phyloP scores from a whole-genome alignment of 64 coral and sea anemone genomes.

The Anthopleura sola region DNA sequence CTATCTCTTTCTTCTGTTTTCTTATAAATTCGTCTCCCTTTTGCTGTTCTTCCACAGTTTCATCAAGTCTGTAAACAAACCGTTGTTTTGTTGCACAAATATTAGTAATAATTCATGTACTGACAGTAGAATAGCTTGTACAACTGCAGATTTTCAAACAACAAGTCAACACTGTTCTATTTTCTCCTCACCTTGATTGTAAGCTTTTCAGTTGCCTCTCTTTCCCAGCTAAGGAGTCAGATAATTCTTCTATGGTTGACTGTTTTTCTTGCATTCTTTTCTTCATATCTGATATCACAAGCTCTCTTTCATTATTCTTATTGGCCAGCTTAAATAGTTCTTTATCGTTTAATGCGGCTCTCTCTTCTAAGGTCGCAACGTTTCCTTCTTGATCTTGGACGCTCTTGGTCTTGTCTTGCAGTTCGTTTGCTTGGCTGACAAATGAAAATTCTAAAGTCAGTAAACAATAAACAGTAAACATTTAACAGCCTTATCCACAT shows the following conservation, averaged over 20 bases:
- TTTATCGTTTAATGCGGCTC: neutral
- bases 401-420: neutral
- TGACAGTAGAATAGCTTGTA: too few species aligned
- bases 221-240: constrained; percentile 17
- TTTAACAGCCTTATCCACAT: too few species aligned
- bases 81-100: too few species aligned
- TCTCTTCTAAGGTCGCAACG: neutral
- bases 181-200: constrained; percentile 25
- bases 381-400: neutral
- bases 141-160: too few species aligned
- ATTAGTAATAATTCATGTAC: too few species aligned
- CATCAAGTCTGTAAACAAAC: constrained; percentile 25
- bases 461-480: neutral
- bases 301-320: constrained; percentile 39
- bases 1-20: constrained; percentile 45
- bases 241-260: constrained; percentile 32
- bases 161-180: too few species aligned
- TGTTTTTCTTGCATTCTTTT: constrained; percentile 32
- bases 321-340: neutral
- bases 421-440: neutral
- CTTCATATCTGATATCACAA: constrained; percentile 26
- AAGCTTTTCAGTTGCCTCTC: constrained; percentile 31
- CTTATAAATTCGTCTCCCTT: constrained; percentile 26
- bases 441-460: neutral
- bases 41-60: constrained; percentile 42